Percentiles rank a stretch among this genome's conserved stretches.
These are phyloP conservation scores for Melieria crassipennis DNA, from an alignment of 2,888 invertebrate species.

Conservation along the genomic window DNA sequence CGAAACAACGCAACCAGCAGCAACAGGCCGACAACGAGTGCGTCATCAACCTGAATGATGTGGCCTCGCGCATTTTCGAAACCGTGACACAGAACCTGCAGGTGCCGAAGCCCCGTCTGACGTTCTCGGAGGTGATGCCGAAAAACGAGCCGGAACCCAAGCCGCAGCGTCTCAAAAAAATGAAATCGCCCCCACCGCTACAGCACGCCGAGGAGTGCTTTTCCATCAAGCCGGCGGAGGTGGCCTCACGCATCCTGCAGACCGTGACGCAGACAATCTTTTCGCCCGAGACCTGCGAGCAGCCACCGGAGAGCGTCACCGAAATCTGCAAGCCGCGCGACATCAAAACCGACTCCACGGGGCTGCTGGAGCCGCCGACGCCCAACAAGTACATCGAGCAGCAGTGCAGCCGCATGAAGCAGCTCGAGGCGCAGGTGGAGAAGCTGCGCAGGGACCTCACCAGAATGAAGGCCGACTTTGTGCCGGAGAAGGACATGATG, in stretches of 20 bases:
- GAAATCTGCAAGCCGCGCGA: conserved; percentile 2
- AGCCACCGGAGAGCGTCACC: background rate
- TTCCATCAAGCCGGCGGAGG: background rate
- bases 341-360: background rate
- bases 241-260: background rate
- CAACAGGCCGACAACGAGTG: background rate
- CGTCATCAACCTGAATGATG: too few relatives aligned
- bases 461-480: conserved; percentile 30
- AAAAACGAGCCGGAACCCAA: background rate
- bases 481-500: conserved; percentile 33
- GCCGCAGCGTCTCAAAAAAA: too few relatives aligned
- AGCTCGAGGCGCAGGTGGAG: conserved; percentile 39
- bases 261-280: too few relatives aligned
- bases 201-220: background rate
- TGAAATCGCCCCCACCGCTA: background rate
- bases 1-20: background rate
- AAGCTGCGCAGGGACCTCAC: conserved; percentile 35
- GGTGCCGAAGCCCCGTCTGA: too few relatives aligned
- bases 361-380: background rate
- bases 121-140: background rate
- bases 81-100: too few relatives aligned
- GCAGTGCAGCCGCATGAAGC: conserved; percentile 32
- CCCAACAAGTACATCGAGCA: background rate
- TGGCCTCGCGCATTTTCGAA: too few relatives aligned
- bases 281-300: background rate